Evolutionary conservation across 2,113 vertebrate genomes (phyloP).

Genomic region (Mugil cephalus): DNA sequence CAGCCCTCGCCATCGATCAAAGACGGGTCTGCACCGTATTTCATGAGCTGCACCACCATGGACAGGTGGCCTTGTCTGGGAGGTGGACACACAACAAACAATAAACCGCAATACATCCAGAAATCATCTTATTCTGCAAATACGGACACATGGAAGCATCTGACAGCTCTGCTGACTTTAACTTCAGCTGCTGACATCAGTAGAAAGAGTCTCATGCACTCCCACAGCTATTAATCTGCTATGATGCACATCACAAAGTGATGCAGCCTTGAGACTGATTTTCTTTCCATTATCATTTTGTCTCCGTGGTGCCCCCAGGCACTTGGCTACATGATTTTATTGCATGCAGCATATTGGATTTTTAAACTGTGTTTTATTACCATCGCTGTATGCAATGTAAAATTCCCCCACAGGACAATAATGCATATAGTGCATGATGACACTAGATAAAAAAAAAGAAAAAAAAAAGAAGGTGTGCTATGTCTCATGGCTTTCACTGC

Average conservation of each 20-base stretch:
- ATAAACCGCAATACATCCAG: not conserved
- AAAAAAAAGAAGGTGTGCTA: too few species aligned
- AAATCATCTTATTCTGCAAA: not conserved
- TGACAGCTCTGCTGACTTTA: too few species aligned
- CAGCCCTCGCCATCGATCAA: constrained; percentile 98
- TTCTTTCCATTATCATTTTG: not conserved
- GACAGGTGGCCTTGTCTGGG: constrained; percentile 96
- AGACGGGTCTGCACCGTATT: constrained; percentile 96
- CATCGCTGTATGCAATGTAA: not conserved
- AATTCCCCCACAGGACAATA: not conserved
- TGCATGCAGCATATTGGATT: not conserved
- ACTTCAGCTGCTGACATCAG: not conserved
- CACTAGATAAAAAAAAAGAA: too few species aligned
- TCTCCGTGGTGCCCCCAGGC: not conserved
- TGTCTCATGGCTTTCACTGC: not conserved
- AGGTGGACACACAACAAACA: not conserved
- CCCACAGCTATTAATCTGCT: not conserved
- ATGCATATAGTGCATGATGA: too few species aligned
- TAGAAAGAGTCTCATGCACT: not conserved
- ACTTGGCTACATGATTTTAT: constrained; percentile 1
- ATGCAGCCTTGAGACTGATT: not conserved
- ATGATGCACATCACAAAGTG: constrained; percentile 13
- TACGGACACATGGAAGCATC: not conserved
- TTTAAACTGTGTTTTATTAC: not conserved
- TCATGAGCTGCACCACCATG: constrained; percentile 99